Percentiles rank a stretch among this genome's conserved stretches.
Evolutionary conservation across 2,888 invertebrate species (phyloP).

Genomic region (Teleogryllus oceanicus): DNA sequence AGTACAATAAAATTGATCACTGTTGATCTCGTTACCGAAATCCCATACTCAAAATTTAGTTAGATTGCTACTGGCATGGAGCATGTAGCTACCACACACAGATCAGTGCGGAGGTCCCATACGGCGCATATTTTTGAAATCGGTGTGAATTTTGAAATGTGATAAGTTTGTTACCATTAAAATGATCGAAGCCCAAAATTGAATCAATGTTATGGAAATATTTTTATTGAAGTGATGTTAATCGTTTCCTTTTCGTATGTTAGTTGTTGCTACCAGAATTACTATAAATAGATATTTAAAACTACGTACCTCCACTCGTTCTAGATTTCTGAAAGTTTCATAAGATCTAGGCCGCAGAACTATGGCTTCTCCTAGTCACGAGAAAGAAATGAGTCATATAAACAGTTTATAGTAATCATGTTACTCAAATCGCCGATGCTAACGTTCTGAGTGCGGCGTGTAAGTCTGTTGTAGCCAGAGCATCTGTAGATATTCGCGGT

Average conservation of each 20-base stretch:
- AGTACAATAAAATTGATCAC: conserved; percentile 7
- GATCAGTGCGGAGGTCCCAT: not conserved
- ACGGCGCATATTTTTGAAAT: conserved; percentile 4
- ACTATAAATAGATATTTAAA: not conserved
- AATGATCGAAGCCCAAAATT: conserved; percentile 2
- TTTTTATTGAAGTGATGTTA: conserved; percentile 18
- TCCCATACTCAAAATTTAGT: not conserved
- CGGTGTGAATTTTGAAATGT: not conserved
- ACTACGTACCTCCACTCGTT: not conserved
- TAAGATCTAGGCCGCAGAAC: too few species aligned
- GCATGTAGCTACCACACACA: not conserved
- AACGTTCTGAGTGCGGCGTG: too few species aligned
- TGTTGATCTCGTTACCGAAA: not conserved
- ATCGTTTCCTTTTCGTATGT: conserved; percentile 1
- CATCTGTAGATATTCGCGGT: too few species aligned
- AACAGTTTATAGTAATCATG: too few species aligned
- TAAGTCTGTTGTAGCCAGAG: too few species aligned
- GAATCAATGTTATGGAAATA: not conserved
- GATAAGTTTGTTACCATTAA: not conserved
- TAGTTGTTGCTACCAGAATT: not conserved
- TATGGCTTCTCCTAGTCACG: too few species aligned
- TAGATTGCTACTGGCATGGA: not conserved
- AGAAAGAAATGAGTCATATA: too few species aligned
- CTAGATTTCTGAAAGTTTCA: not conserved
- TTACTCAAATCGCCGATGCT: too few species aligned